Evolutionary conservation across 2,888 invertebrate species (phyloP).

Genomic region (Aleiodes alternator): DNA sequence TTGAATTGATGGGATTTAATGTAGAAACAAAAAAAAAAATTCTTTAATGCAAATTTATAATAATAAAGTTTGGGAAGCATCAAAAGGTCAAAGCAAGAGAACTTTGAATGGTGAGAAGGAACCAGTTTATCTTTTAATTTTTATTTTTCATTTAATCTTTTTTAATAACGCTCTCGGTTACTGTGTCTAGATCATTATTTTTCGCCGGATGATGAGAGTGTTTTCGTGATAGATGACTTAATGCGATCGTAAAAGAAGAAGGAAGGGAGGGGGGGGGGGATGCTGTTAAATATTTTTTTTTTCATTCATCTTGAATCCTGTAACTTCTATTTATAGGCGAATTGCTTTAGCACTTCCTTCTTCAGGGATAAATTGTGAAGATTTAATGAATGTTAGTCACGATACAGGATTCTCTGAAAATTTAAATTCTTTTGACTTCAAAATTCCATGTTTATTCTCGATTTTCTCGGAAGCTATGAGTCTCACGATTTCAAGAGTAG

Average conservation of each 20-base stretch:
- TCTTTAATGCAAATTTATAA: slow-evolving; percentile 9
- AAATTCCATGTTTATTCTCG: background rate
- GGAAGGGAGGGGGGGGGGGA: background rate
- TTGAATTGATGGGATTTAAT: background rate
- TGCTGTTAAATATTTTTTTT: slow-evolving; percentile 20
- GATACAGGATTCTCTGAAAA: slow-evolving; percentile 38
- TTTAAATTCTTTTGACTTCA: background rate
- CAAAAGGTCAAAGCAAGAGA: slow-evolving; percentile 36
- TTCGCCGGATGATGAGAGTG: slow-evolving; percentile 27
- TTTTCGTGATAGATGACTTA: slow-evolving; percentile 17
- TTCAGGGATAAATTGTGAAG: slow-evolving; percentile 40
- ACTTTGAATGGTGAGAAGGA: slow-evolving; percentile 24
- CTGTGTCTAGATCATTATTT: slow-evolving; percentile 34
- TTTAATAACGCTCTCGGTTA: slow-evolving; percentile 24
- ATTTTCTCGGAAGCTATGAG: background rate
- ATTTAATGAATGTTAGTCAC: slow-evolving; percentile 54
- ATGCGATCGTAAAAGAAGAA: background rate
- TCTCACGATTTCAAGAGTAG: background rate
- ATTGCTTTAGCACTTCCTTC: slow-evolving; percentile 47
- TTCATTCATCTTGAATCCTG: slow-evolving; percentile 46
- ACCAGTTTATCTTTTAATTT: slow-evolving; percentile 27
- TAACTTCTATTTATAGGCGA: slow-evolving; percentile 52
- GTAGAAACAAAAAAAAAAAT: background rate
- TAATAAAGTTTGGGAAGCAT: slow-evolving; percentile 10
- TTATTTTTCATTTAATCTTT: slow-evolving; percentile 16